Evolutionary conservation across 2,113 vertebrate genomes (phyloP).

Genomic region (Microtus montanus): DNA sequence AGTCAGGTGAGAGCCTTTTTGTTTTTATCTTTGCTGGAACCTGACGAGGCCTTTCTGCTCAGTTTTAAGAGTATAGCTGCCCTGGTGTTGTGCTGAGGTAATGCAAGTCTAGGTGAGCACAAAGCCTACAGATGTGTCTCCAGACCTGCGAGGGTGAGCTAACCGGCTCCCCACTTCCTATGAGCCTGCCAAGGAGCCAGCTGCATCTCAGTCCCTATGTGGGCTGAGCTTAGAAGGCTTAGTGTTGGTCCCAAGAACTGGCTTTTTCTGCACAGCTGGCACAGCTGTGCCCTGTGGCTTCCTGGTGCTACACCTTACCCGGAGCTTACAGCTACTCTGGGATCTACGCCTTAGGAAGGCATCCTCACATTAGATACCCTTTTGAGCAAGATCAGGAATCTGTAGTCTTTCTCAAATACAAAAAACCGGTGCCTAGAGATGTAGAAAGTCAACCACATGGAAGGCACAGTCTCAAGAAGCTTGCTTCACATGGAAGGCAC

Average conservation of each 20-base stretch:
- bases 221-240: background rate
- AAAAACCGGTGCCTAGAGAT: background rate
- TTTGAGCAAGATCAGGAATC: background rate
- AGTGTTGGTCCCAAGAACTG: background rate
- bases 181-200: background rate
- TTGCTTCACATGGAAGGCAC: background rate
- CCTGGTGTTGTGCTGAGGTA: background rate
- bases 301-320: background rate
- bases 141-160: background rate
- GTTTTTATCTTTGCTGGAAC: conserved; percentile 2
- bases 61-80: background rate
- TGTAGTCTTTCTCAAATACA: background rate
- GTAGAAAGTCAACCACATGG: background rate
- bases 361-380: background rate
- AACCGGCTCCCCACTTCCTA: background rate
- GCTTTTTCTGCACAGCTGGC: background rate
- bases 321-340: background rate
- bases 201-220: background rate
- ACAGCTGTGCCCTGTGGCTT: background rate
- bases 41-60: too few species aligned
- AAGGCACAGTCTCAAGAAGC: background rate
- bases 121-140: background rate
- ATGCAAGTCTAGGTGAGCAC: background rate
- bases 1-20: background rate
- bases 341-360: background rate